These are phyloP conservation scores for Ganaspis brasiliensis DNA, from an alignment of 2,888 invertebrate genomes.

Conservation along the genomic window DNA sequence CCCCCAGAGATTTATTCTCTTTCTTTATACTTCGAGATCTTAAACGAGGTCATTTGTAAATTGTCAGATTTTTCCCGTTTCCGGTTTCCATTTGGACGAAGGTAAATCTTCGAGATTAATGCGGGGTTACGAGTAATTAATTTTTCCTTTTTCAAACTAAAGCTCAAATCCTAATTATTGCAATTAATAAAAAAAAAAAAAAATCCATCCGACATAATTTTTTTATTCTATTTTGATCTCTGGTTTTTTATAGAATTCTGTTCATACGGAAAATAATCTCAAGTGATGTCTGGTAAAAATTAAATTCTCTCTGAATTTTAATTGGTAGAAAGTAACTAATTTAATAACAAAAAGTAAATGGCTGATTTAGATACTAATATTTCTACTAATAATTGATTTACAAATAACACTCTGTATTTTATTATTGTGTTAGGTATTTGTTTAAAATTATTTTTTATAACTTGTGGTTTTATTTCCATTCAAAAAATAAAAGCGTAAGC, in stretches of 20 bases:
- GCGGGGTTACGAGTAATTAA: background rate
- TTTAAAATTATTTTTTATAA: background rate
- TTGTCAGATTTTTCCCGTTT: constrained; percentile 12
- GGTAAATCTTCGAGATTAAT: constrained; percentile 2
- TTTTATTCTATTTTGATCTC: too few species aligned
- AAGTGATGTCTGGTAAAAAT: background rate
- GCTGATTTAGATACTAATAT: too few species aligned
- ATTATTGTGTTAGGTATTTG: too few species aligned
- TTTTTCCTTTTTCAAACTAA: background rate
- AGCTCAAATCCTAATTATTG: background rate
- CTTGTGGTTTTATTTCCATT: background rate
- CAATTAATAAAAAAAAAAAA: background rate
- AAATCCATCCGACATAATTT: too few species aligned
- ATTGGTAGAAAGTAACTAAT: too few species aligned
- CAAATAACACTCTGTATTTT: too few species aligned
- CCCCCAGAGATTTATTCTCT: background rate
- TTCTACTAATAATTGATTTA: too few species aligned
- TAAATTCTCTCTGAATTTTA: too few species aligned
- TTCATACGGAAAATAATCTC: background rate
- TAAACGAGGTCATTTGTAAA: constrained; percentile 2
- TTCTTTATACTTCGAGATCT: background rate
- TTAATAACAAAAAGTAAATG: too few species aligned
- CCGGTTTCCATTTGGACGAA: background rate
- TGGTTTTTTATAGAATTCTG: too few species aligned
- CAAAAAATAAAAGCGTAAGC: background rate